Evolutionary conservation across 2,888 invertebrate genomes (phyloP).

Genomic region (Pseudococcus viburni): DNA sequence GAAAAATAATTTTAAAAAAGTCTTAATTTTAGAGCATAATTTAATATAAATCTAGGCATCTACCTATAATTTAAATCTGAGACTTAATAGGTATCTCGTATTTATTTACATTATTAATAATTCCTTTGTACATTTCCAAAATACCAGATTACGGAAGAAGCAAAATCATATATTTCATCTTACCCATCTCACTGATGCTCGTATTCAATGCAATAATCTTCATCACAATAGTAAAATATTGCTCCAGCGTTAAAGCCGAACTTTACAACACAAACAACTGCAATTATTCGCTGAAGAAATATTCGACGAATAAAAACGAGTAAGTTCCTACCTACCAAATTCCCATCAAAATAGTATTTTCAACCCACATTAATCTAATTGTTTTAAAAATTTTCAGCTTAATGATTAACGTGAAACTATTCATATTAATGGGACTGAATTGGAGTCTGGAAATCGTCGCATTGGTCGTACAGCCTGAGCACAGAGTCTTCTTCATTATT

Average conservation of each 20-base stretch:
- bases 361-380: no score
- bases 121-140: background rate
- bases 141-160: constrained; percentile 50
- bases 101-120: no score
- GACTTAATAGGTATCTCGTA: no score
- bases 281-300: constrained; percentile 59
- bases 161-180: constrained; percentile 54
- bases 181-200: constrained; percentile 60
- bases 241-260: constrained; percentile 50
- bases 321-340: constrained; percentile 7
- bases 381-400: constrained; percentile 65
- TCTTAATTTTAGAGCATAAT: no score
- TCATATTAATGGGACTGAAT: constrained; percentile 67
- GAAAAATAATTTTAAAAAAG: no score
- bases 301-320: constrained; percentile 58
- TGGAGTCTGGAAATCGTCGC: constrained; percentile 67
- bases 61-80: no score
- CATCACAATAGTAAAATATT: constrained; percentile 62
- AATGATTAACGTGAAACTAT: constrained; percentile 67
- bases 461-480: constrained; percentile 42
- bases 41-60: no score
- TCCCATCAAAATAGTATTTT: no score
- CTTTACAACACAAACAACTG: constrained; percentile 51
- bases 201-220: constrained; percentile 56
- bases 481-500: constrained; percentile 65